Evolutionary conservation across 2,113 vertebrate species (phyloP).

Genomic region (Orycteropus afer): DNA sequence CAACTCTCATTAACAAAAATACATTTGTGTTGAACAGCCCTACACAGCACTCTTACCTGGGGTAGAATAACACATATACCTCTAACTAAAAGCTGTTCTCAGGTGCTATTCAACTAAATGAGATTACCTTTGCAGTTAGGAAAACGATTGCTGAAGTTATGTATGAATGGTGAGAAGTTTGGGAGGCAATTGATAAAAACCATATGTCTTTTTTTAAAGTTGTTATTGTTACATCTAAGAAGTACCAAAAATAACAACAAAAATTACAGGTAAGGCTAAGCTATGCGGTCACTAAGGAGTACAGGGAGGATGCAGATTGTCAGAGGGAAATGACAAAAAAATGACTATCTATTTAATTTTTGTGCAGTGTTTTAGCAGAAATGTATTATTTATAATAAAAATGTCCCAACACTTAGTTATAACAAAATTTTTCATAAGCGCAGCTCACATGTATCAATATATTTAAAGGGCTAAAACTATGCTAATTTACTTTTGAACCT

Average conservation of each 20-base stretch:
- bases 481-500: too few relatives aligned
- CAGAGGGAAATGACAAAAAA: too few relatives aligned
- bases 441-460: too few relatives aligned
- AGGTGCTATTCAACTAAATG: background rate
- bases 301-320: too few relatives aligned
- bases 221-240: slow-evolving; percentile 77
- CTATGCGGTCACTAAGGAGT: too few relatives aligned
- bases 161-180: background rate
- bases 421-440: too few relatives aligned
- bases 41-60: background rate
- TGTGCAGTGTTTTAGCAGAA: too few relatives aligned
- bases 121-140: background rate
- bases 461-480: too few relatives aligned
- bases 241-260: slow-evolving; percentile 78
- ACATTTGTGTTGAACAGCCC: background rate
- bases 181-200: slow-evolving; percentile 66
- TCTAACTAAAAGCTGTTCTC: background rate
- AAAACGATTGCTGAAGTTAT: background rate
- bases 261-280: slow-evolving; percentile 60
- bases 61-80: background rate
- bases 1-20: background rate
- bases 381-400: too few relatives aligned
- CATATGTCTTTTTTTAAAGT: slow-evolving; percentile 76
- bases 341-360: too few relatives aligned
- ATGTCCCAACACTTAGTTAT: too few relatives aligned